These are phyloP conservation scores for Odontamblyopus lacepedii DNA, from an alignment of 2,797 vertebrate genomes.

Conservation along the genomic window DNA sequence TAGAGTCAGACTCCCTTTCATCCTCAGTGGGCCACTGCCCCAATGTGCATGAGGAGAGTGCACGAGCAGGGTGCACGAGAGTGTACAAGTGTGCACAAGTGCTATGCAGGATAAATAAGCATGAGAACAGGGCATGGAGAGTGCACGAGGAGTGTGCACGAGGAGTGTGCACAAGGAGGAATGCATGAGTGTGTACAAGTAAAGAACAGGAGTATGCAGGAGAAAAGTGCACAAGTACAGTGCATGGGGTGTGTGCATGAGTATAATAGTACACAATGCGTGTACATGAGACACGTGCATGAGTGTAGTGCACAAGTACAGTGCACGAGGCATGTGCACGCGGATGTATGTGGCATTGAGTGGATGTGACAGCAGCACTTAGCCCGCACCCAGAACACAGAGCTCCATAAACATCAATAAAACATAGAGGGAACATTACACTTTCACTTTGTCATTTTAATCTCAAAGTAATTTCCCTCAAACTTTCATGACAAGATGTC, in stretches of 20 bases:
- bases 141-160: too few relatives aligned
- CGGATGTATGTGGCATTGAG: neutral
- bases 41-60: neutral
- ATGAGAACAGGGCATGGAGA: too few relatives aligned
- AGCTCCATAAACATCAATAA: constrained; percentile 9
- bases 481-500: constrained; percentile 2
- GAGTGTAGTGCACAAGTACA: neutral
- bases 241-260: too few relatives aligned
- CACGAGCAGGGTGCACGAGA: too few relatives aligned
- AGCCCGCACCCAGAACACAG: neutral
- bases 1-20: constrained; percentile 57
- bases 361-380: constrained; percentile 4
- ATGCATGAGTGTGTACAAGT: too few relatives aligned
- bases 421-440: constrained; percentile 3
- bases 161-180: too few relatives aligned
- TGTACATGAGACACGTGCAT: neutral
- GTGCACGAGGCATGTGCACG: neutral
- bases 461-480: constrained; percentile 9
- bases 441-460: constrained; percentile 15
- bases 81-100: too few relatives aligned
- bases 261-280: too few relatives aligned
- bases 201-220: too few relatives aligned
- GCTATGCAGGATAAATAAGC: too few relatives aligned
- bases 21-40: constrained; percentile 35
- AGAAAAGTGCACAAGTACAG: too few relatives aligned